Base-by-base conservation (phyloP, 2,797 vertebrate species). In the Macropodus opercularis region DNA sequence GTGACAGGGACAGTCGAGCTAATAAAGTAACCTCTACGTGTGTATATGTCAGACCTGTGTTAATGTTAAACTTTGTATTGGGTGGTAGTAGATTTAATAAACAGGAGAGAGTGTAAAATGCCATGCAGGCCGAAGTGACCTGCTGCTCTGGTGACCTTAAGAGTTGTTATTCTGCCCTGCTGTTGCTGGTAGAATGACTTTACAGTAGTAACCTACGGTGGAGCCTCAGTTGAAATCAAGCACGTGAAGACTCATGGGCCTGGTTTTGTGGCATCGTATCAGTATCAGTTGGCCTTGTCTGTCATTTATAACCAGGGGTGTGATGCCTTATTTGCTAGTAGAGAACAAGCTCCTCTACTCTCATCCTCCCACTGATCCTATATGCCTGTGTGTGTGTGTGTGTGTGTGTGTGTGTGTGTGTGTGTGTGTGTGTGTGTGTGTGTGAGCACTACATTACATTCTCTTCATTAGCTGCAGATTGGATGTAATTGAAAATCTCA, bases 401-500 rank as follows among this genome's bases (percentile, higher is more conserved):
- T 62, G 17, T 57, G 6, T 36, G 14, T 22, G 6, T 38, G 19
- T 38, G 38, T 46, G 27, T 63, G 15, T 55, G 4, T 39, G 10
- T 23, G 9, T 63, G n/a, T 52, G 6, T 34, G 12, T 22, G 8
- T 41, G 24, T 34, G 36, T 29, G 12, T 31, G 7, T 21, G 11
- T 14, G 15, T 22, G 18, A 14, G 22, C 44, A 36, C 26, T 29
- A 3, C 40, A 4, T 32, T 24, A 35, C n/a, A 31, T n/a, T 55
- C 41, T 66, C 48, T 60, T 64, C 57, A 77, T 76, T 53, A 66
- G 27, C 48, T 49, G 63, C 58, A 71, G 69, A 78, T 71, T 15
- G 12, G 58, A 71, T 77, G 47, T 59, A 80, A 87, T 71, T 80
- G 85, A 77, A 87, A 82, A 89, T 85, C 75, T 87, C 78, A 83